These are phyloP conservation scores for Pseudomyrmex gracilis DNA, from an alignment of 1,140 invertebrate species.

Conservation along the genomic window DNA sequence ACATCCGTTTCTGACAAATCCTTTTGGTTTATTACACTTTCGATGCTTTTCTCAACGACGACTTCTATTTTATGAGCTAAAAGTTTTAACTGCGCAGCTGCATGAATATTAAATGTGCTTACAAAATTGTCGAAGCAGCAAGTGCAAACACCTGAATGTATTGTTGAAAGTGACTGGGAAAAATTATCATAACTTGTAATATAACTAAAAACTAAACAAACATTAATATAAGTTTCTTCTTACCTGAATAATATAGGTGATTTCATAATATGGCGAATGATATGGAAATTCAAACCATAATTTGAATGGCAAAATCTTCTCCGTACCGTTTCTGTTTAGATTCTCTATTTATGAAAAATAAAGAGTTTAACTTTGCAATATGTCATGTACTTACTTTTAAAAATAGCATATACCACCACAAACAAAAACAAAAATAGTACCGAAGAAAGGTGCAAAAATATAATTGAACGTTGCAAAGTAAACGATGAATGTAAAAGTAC, in stretches of 20 bases:
- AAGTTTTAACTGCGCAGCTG: conserved; percentile 71
- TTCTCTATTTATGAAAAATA: conserved; percentile 52
- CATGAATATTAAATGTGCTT: conserved; percentile 65
- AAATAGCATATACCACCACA: background rate
- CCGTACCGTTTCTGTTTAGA: conserved; percentile 49
- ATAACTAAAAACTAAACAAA: background rate
- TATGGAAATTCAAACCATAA: conserved; percentile 69
- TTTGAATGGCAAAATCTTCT: conserved; percentile 67
- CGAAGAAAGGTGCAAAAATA: conserved; percentile 54
- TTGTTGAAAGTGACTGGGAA: conserved; percentile 58
- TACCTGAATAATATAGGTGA: conserved; percentile 67
- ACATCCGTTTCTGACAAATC: background rate
- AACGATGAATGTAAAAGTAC: conserved; percentile 52
- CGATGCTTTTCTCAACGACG: conserved; percentile 14
- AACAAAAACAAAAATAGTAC: conserved; percentile 41
- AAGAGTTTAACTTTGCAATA: background rate
- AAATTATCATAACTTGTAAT: background rate
- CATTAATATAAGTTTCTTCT: background rate
- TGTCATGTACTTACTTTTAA: background rate
- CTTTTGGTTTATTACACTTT: background rate
- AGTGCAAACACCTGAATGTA: conserved; percentile 64
- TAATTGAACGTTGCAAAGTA: conserved; percentile 47
- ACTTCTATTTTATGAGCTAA: conserved; percentile 54
- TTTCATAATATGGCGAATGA: conserved; percentile 66
- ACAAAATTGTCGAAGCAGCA: conserved; percentile 74